Conservation (phyloP, 2,888 invertebrate species). For the Dorcus parallelipipedus region DNA sequence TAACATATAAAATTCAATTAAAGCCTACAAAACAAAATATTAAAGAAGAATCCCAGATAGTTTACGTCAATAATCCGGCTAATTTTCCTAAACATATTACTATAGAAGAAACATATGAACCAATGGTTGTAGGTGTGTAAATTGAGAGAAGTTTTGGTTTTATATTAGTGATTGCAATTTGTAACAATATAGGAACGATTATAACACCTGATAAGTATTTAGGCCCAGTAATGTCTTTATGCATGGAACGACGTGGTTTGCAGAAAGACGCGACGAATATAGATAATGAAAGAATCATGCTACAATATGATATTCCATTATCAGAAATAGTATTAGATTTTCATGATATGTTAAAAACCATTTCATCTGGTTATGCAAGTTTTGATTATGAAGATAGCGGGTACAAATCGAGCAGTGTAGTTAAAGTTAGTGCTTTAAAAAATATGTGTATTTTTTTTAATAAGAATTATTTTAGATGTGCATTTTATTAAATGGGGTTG, state of each 20-base stretch:
- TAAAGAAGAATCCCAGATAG: constrained; percentile 58
- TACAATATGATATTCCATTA: constrained; percentile 82
- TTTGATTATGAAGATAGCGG: constrained; percentile 91
- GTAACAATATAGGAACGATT: constrained; percentile 65
- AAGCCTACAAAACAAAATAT: constrained; percentile 69
- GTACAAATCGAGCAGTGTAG: constrained; percentile 72
- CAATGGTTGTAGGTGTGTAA: constrained; percentile 70
- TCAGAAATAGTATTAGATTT: constrained; percentile 95
- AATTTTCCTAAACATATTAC: constrained; percentile 64
- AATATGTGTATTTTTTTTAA: not conserved
- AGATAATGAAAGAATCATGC: constrained; percentile 76
- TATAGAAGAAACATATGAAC: constrained; percentile 78
- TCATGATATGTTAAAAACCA: constrained; percentile 84
- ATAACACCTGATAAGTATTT: constrained; percentile 79
- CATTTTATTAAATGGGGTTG: constrained; percentile 73
- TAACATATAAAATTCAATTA: constrained; percentile 78
- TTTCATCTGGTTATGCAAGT: constrained; percentile 92
- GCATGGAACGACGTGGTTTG: constrained; percentile 70
- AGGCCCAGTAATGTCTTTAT: constrained; percentile 67
- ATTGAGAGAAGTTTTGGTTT: not conserved
- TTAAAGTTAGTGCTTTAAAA: constrained; percentile 59
- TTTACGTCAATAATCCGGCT: constrained; percentile 72
- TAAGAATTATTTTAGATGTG: constrained; percentile 57
- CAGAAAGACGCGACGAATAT: constrained; percentile 71
- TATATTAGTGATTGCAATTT: not conserved